Evolutionary conservation across 37 sponge, comb jelly and placozoan genomes (phyloP), one percentile per base, ranked within the genome.

Genomic region (Hexactinellida sp.): DNA sequence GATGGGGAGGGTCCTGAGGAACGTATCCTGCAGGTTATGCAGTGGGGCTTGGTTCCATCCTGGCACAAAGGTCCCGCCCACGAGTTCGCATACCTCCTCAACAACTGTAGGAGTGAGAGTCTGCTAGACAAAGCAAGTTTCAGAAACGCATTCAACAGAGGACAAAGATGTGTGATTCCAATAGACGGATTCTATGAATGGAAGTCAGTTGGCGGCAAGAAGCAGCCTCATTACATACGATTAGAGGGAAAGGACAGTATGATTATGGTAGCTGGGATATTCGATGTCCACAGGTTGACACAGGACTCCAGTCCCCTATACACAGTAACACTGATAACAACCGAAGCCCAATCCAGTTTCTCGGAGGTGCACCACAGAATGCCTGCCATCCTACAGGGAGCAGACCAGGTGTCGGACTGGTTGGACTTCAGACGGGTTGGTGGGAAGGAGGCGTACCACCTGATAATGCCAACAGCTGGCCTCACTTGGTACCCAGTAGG

Each of bases 1-100:
- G 76, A 63, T 10, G 76, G 76, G 30, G 76, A 63, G 76, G 76
- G 28, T 32, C 76, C 76, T 21, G 88, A 85, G 38, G 95, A 91
- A 30, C 87, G 96, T 13, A 90, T 95, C 1, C 54, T 95, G 38
- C 96, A 96, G 86, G 38, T 83, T 21, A 96, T 96, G 96, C 90
- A 92, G 83, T 96, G 96, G 96, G 96, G 96, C 19, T 85, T 96
- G 0, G 86, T 96, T 21, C 96, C 96, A 3, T 84, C 86, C 38
- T 96, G 96, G 96, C 91, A 94, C 38, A 93, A 90, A 39, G 87
- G 87, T 19, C 36, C 85, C 0, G 87, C 85, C 24, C 55, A 84
- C 10, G 32, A 38, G 0, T 93, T 92, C 32, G 38, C 86, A 28
- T 87, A 88, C 38, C 37, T 91, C 32, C 85, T 92, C 21, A 96